phyloP scores from a whole-genome alignment of 2,888 invertebrate genomes.

The Erebia ligea region DNA sequence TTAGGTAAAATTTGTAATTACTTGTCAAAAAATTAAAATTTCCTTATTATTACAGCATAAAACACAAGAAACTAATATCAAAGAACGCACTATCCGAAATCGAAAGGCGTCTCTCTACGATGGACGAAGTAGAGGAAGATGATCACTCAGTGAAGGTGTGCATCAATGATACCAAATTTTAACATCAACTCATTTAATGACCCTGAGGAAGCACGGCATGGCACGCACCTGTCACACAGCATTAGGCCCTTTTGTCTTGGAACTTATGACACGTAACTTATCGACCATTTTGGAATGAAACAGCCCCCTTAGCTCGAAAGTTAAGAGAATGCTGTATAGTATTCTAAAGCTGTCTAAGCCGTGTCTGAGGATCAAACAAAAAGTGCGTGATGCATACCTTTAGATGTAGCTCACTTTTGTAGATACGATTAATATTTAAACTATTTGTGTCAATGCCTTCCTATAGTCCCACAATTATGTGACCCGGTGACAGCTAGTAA shows the following conservation, averaged over 20 bases:
- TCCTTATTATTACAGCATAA: constrained; percentile 65
- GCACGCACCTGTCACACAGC: constrained; percentile 52
- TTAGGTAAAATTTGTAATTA: no score
- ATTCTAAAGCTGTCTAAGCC: neutral
- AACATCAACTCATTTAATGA: constrained; percentile 51
- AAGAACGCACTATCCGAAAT: constrained; percentile 86
- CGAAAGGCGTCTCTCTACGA: constrained; percentile 89
- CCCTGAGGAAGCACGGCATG: constrained; percentile 51
- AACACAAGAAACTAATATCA: constrained; percentile 87
- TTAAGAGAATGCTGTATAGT: neutral
- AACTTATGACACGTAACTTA: neutral
- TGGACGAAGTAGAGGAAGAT: constrained; percentile 94
- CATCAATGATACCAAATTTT: constrained; percentile 78
- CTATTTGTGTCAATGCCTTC: constrained; percentile 15
- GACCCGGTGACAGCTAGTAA: no score
- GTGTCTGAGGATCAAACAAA: constrained; percentile 19
- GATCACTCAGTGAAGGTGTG: constrained; percentile 83
- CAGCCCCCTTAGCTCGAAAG: no score
- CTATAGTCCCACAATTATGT: no score
- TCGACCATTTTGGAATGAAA: no score
- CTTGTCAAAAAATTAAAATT: neutral
- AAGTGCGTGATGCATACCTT: constrained; percentile 36
- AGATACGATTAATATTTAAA: constrained; percentile 24
- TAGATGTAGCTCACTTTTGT: constrained; percentile 37
- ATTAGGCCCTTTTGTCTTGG: constrained; percentile 41